phyloP scores from a whole-genome alignment of 1,140 invertebrate species.

The Apocrypta bakeri region DNA sequence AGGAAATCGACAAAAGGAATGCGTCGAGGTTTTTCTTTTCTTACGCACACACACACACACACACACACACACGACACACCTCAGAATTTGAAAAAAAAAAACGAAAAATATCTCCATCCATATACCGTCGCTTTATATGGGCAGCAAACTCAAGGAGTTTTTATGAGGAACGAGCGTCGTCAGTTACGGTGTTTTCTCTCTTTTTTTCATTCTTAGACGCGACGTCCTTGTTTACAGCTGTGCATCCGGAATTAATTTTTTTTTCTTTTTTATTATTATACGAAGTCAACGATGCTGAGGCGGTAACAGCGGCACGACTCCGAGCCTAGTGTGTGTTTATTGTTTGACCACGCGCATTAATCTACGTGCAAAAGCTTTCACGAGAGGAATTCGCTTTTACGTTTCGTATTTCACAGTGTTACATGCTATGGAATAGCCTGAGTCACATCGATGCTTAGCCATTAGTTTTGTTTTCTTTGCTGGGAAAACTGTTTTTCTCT shows the following conservation, averaged over 20 bases:
- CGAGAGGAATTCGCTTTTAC: conserved; percentile 10
- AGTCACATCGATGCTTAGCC: conserved; percentile 16
- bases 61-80: not conserved
- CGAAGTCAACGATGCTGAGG: too few relatives aligned
- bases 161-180: too few relatives aligned
- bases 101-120: too few relatives aligned
- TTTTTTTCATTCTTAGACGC: not conserved
- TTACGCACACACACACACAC: not conserved
- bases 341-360: conserved; percentile 12
- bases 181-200: not conserved
- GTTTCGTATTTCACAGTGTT: not conserved
- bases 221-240: conserved; percentile 11
- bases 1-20: not conserved
- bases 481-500: not conserved
- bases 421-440: not conserved
- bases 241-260: conserved; percentile 61
- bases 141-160: too few relatives aligned
- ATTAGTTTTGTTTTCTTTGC: conserved; percentile 19
- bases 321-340: too few relatives aligned
- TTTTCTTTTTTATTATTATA: too few relatives aligned
- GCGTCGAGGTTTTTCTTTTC: not conserved
- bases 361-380: not conserved
- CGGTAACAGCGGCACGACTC: too few relatives aligned
- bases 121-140: too few relatives aligned
- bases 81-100: too few relatives aligned